Evolutionary conservation across 2,888 invertebrate species (phyloP).

Genomic region (Drosophila histrio): DNA sequence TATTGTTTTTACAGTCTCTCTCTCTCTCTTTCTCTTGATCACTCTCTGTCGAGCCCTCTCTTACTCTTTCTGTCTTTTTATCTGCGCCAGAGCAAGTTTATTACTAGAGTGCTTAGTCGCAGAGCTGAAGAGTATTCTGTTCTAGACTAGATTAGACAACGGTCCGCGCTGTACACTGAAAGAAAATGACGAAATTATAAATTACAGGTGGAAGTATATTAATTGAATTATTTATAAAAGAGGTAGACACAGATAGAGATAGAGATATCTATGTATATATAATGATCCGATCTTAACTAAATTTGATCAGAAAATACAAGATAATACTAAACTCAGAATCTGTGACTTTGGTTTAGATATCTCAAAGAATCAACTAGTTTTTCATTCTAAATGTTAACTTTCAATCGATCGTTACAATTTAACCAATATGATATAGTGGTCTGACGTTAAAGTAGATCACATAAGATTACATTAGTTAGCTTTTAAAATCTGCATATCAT

Average conservation of each 20-base stretch:
- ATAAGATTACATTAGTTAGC: too few species aligned
- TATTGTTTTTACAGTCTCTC: conserved; percentile 26
- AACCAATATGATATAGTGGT: too few species aligned
- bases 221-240: not conserved
- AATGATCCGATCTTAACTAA: too few species aligned
- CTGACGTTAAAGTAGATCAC: too few species aligned
- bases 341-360: too few species aligned
- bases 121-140: conserved; percentile 23
- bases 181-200: conserved; percentile 16
- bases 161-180: conserved; percentile 39
- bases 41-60: not conserved
- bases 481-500: too few species aligned
- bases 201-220: not conserved
- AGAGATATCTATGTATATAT: too few species aligned
- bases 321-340: too few species aligned
- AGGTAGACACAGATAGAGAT: not conserved
- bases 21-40: conserved; percentile 7
- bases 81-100: conserved; percentile 34
- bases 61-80: not conserved
- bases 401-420: too few species aligned
- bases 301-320: too few species aligned
- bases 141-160: conserved; percentile 58
- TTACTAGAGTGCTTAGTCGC: conserved; percentile 25
- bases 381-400: too few species aligned
- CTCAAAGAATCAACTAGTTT: too few species aligned